A percentile compares a stretch with the other conserved stretches of the same genome.
Conservation (phyloP, 2,888 invertebrate genomes). For the Ichneumoninae sp. region DNA sequence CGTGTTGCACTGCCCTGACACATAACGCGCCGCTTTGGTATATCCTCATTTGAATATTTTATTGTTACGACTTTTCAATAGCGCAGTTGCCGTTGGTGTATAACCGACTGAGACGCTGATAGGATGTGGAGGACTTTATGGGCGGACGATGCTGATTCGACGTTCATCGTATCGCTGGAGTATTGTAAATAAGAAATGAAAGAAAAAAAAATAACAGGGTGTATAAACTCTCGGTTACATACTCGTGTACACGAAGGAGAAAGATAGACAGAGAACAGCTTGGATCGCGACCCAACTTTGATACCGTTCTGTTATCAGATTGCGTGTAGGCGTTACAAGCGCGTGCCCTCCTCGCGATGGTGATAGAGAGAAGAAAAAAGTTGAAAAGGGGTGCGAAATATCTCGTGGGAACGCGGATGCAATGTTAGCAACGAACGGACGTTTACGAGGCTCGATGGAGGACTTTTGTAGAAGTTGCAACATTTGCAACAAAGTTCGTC, state of each 20-base stretch:
- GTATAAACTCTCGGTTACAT: conserved; percentile 35
- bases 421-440: conserved; percentile 38
- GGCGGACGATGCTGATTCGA: conserved; percentile 63
- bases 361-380: conserved; percentile 41
- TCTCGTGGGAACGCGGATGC: conserved; percentile 55
- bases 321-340: conserved; percentile 69
- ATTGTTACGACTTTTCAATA: conserved; percentile 74
- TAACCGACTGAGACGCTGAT: conserved; percentile 61
- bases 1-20: conserved; percentile 46
- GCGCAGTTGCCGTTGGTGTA: conserved; percentile 50
- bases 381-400: conserved; percentile 51
- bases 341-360: conserved; percentile 46
- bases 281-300: conserved; percentile 62
- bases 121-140: conserved; percentile 71
- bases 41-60: conserved; percentile 76
- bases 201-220: conserved; percentile 17
- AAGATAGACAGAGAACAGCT: conserved; percentile 53
- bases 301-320: conserved; percentile 69
- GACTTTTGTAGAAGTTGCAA: conserved; percentile 25
- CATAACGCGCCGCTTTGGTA: conserved; percentile 61
- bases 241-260: conserved; percentile 27
- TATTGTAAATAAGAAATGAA: neutral
- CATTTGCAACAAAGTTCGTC: neutral
- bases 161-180: conserved; percentile 61
- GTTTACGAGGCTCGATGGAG: conserved; percentile 18